These are phyloP conservation scores for Siphonodentalium dalli DNA, from an alignment of 2,888 invertebrate species.

Conservation along the genomic window DNA sequence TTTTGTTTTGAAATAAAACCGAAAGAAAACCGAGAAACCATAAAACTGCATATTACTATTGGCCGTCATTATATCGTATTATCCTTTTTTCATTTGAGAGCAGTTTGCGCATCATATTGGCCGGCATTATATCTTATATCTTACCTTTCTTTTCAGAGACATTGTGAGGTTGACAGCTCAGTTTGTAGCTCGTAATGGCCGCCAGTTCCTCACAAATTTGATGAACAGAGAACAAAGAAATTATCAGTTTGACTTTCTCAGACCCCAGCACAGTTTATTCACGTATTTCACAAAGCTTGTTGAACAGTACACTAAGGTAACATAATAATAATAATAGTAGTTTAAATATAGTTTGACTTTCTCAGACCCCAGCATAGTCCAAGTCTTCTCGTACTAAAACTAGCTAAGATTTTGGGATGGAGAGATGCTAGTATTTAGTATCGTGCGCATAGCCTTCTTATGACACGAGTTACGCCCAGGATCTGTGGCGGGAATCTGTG, in stretches of 20 bases:
- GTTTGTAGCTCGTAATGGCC: constrained; percentile 97
- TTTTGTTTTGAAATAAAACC: not conserved
- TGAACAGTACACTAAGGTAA: constrained; percentile 96
- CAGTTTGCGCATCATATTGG: not conserved
- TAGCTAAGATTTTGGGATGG: too few species aligned
- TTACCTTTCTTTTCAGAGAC: constrained; percentile 72
- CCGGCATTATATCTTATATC: not conserved
- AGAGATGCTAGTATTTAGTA: too few species aligned
- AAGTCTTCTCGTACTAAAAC: too few species aligned
- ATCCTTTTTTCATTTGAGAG: not conserved
- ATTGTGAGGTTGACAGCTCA: constrained; percentile 98
- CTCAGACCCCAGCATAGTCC: too few species aligned
- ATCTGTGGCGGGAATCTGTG: too few species aligned
- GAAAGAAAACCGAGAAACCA: not conserved
- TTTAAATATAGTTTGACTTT: too few species aligned
- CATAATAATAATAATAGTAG: not conserved
- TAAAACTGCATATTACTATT: not conserved
- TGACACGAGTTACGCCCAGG: too few species aligned
- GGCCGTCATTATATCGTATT: not conserved
- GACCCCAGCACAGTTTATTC: constrained; percentile 97
- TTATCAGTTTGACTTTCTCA: constrained; percentile 97
- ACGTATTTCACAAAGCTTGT: constrained; percentile 97
- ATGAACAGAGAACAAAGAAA: constrained; percentile 99
- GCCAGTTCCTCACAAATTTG: constrained; percentile 95
- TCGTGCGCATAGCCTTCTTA: too few species aligned